Evolutionary conservation across 92 coral and sea anemone genomes (phyloP), one percentile per base, ranked within the genome.

Genomic region (Porites lobata): DNA sequence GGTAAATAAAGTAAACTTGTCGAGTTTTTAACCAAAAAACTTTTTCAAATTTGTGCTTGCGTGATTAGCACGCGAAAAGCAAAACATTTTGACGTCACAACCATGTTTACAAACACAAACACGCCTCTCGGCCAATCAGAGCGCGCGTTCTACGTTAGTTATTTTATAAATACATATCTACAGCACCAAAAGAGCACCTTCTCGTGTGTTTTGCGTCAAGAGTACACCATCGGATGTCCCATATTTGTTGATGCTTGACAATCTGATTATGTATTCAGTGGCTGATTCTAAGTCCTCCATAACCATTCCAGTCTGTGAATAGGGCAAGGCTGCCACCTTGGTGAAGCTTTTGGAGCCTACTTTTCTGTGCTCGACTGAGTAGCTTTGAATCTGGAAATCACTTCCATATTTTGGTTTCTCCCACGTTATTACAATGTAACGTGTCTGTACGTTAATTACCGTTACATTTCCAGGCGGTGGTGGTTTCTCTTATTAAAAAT

Each of bases 141-240:
- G 47, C 47, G 47, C 47, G 47, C 47, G 47, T 38, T 38, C 47
- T 38, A 38, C 4, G 7, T 38, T 38, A 2, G 47, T 38, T 38
- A 38, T 38, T 38, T 38, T 38, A 38, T 38, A 43, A 51, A 24
- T n/a, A 24, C 15, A 9, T 29, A 2, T 10, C 9, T 8, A 67
- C 8, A 10, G 20, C 79, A 62, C 66, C 3, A 18, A 62, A 62
- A 13, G 18, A 19, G 13, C 18, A 26, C 81, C 52, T 1, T 50
- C 54, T 7, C 59, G 52, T 59, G 81, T 77, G n/a, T 2, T 29
- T 26, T 58, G 51, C 19, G 81, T 77, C 8, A 77, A 11, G 1
- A 61, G 19, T 7, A 77, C 26, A 77, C 81, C 81, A 15, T 77
- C 69, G 11, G 81, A 77, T 19, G 53, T 61, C 24, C 81, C 81